These are phyloP conservation scores for Mongoloraphidia duomilia DNA, from an alignment of 2,888 invertebrate genomes.

Conservation along the genomic window DNA sequence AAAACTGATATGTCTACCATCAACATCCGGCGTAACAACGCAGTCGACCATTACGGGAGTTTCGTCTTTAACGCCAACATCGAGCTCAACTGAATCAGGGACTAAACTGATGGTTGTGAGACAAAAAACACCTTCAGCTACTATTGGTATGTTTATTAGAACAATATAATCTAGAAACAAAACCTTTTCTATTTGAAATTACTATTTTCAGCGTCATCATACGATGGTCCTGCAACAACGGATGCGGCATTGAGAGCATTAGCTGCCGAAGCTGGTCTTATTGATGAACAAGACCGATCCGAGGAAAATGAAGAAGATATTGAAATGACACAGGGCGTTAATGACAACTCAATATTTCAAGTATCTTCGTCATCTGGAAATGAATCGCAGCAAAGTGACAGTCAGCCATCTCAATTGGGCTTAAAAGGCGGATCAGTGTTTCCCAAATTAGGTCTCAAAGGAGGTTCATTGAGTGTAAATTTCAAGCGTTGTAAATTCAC, in stretches of 20 bases:
- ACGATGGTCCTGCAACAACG: conserved; percentile 43
- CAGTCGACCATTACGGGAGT: conserved; percentile 17
- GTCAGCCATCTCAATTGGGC: conserved; percentile 17
- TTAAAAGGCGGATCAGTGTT: conserved; percentile 23
- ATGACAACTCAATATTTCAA: background rate
- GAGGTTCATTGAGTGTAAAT: conserved; percentile 11
- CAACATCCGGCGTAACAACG: conserved; percentile 3
- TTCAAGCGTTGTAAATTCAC: background rate
- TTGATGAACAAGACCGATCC: conserved; percentile 24
- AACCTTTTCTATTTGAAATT: conserved; percentile 1
- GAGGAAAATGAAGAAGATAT: conserved; percentile 4
- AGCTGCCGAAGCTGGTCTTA: conserved; percentile 45
- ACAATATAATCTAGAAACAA: background rate
- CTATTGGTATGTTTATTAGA: conserved; percentile 27
- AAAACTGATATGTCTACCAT: conserved; percentile 27
- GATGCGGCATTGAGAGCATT: conserved; percentile 46
- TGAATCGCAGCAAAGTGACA: background rate
- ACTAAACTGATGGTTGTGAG: conserved; percentile 35
- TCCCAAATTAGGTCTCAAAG: conserved; percentile 15
- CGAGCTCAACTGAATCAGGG: conserved; percentile 19
- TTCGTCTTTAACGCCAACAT: conserved; percentile 19
- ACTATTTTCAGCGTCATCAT: conserved; percentile 29
- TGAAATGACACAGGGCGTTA: conserved; percentile 3
- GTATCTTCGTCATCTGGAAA: background rate
- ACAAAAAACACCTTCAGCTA: conserved; percentile 38